phyloP scores from a whole-genome alignment of 2,888 invertebrate species.

The Spisula subtruncata region DNA sequence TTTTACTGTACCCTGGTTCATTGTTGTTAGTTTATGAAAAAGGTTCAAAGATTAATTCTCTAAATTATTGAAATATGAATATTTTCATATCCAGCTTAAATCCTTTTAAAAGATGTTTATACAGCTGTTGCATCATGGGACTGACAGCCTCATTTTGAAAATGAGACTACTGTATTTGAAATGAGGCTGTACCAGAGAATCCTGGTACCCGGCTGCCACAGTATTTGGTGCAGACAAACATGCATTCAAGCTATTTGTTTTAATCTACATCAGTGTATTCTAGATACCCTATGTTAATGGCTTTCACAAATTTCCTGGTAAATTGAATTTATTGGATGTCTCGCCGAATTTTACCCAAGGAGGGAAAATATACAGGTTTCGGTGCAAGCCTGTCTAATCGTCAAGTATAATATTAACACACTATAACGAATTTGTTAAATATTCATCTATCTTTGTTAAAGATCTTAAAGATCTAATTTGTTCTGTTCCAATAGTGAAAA shows the following conservation, averaged over 20 bases:
- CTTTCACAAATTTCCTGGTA: slow-evolving; percentile 35
- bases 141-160: slow-evolving; percentile 14
- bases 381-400: neutral
- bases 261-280: slow-evolving; percentile 29
- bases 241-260: slow-evolving; percentile 47
- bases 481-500: slow-evolving; percentile 11
- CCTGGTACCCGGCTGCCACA: neutral
- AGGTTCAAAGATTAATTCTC: neutral
- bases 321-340: slow-evolving; percentile 21
- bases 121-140: slow-evolving; percentile 12
- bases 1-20: neutral
- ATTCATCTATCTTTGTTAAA: neutral
- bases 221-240: slow-evolving; percentile 11
- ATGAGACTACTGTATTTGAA: slow-evolving; percentile 4
- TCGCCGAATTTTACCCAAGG: neutral
- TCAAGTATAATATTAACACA: neutral
- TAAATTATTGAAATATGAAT: neutral
- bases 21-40: neutral
- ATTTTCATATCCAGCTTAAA: slow-evolving; percentile 3
- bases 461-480: neutral
- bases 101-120: slow-evolving; percentile 2
- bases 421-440: neutral
- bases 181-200: slow-evolving; percentile 8
- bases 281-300: slow-evolving; percentile 26
- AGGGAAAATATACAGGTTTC: neutral